phyloP scores from a whole-genome alignment of 2,113 vertebrate species.

The Dolichallabes microphthalmus region DNA sequence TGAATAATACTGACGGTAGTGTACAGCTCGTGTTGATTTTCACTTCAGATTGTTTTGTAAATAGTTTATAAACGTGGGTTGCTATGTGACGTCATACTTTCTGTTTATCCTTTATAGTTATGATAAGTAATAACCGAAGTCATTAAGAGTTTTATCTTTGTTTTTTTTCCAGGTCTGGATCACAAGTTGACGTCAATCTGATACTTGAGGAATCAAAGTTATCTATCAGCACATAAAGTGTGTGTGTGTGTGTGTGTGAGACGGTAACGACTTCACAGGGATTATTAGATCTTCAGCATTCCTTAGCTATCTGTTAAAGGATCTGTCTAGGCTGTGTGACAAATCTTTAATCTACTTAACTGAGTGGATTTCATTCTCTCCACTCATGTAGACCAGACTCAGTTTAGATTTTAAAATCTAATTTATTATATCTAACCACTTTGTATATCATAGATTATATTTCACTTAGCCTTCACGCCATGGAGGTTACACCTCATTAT shows the following conservation, averaged over 20 bases:
- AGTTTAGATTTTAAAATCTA: not conserved
- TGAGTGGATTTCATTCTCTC: not conserved
- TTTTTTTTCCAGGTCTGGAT: slow-evolving; percentile 29
- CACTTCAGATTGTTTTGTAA: not conserved
- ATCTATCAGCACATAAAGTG: not conserved
- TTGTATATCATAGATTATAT: not conserved
- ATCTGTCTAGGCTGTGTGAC: not conserved
- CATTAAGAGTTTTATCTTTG: not conserved
- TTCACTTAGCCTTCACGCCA: not conserved
- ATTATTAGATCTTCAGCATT: slow-evolving; percentile 12
- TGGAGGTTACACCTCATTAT: slow-evolving; percentile 2
- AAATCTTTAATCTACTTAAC: not conserved
- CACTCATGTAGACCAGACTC: not conserved
- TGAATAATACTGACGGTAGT: not conserved
- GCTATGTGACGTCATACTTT: not conserved
- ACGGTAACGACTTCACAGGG: not conserved
- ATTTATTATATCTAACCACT: not conserved
- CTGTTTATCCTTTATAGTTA: not conserved
- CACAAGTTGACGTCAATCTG: not conserved
- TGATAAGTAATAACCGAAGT: not conserved
- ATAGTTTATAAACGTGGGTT: not conserved
- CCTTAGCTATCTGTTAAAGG: not conserved
- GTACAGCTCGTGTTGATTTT: not conserved
- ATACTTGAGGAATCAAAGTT: not conserved
- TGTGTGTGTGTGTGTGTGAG: not conserved